Evolutionary conservation across 2,113 vertebrate species (phyloP).

Genomic region (Penelope pileata): DNA sequence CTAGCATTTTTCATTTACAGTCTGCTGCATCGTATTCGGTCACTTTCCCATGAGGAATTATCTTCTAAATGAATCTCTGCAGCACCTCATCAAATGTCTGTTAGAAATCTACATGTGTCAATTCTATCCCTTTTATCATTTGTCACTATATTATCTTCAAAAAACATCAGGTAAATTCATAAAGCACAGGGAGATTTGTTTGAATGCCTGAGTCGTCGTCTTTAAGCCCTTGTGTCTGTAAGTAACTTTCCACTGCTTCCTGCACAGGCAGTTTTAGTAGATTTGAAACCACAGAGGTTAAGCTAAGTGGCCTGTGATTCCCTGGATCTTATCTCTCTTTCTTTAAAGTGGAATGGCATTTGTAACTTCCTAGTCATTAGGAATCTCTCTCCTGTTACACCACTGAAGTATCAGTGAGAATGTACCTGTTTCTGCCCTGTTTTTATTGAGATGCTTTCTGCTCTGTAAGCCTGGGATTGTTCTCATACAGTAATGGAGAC

Average conservation of each 20-base stretch:
- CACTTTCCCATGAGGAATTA: slow-evolving; percentile 54
- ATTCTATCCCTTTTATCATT: slow-evolving; percentile 55
- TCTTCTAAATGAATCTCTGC: slow-evolving; percentile 44
- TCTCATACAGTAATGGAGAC: neutral
- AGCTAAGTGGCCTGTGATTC: slow-evolving; percentile 48
- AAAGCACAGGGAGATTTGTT: slow-evolving; percentile 38
- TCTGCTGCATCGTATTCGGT: neutral
- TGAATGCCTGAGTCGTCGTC: slow-evolving; percentile 26
- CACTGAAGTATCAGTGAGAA: slow-evolving; percentile 22
- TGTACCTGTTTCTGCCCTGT: slow-evolving; percentile 13
- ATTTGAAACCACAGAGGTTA: slow-evolving; percentile 60
- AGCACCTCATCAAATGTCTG: slow-evolving; percentile 55
- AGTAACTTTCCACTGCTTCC: slow-evolving; percentile 48
- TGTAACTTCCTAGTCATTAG: slow-evolving; percentile 59
- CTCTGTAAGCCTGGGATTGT: neutral
- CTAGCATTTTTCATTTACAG: slow-evolving; percentile 20
- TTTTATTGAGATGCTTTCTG: slow-evolving; percentile 15
- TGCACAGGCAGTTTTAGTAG: slow-evolving; percentile 35
- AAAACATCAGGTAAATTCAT: slow-evolving; percentile 67
- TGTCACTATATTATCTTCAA: slow-evolving; percentile 60
- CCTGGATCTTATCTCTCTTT: slow-evolving; percentile 51
- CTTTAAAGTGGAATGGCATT: slow-evolving; percentile 63
- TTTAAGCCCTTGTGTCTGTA: slow-evolving; percentile 44
- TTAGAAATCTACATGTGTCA: slow-evolving; percentile 41
- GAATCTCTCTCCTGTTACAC: slow-evolving; percentile 8